Percentiles rank a stretch among this genome's conserved stretches.
Evolutionary conservation across 2,888 invertebrate genomes (phyloP).

Genomic region (Boloria selene): DNA sequence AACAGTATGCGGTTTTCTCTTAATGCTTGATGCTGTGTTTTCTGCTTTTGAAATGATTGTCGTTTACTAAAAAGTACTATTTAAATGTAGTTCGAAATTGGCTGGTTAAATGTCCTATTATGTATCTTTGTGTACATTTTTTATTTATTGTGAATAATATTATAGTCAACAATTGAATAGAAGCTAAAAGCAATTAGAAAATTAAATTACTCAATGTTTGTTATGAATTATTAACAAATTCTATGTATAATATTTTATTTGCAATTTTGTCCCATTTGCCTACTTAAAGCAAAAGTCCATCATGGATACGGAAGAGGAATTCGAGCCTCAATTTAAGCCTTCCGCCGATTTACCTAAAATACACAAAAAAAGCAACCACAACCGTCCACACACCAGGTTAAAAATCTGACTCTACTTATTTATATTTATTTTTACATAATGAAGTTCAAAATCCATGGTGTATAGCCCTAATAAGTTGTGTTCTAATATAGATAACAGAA

Average conservation of each 20-base stretch:
- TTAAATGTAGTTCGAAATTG: conserved; percentile 28
- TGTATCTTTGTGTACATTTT: conserved; percentile 5
- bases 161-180: background rate
- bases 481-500: too few relatives aligned
- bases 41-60: conserved; percentile 45
- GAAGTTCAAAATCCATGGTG: conserved; percentile 13
- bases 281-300: conserved; percentile 53
- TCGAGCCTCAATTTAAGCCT: conserved; percentile 55
- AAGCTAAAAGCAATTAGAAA: background rate
- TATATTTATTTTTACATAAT: conserved; percentile 25
- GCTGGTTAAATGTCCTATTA: conserved; percentile 14
- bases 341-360: conserved; percentile 70
- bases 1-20: conserved; percentile 52
- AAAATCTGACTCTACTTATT: conserved; percentile 34
- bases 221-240: conserved; percentile 5
- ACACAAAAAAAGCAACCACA: conserved; percentile 72
- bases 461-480: background rate
- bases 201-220: background rate
- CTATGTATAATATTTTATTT: conserved; percentile 23
- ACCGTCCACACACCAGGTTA: conserved; percentile 78
- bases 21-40: conserved; percentile 49
- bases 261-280: conserved; percentile 44
- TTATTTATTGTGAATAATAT: background rate
- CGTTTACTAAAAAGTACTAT: conserved; percentile 28
- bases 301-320: conserved; percentile 68